A percentile compares a stretch with the other conserved stretches of the same genome.
These are phyloP conservation scores for Tetraneura akinire DNA, from an alignment of 1,140 invertebrate species.

Conservation along the genomic window DNA sequence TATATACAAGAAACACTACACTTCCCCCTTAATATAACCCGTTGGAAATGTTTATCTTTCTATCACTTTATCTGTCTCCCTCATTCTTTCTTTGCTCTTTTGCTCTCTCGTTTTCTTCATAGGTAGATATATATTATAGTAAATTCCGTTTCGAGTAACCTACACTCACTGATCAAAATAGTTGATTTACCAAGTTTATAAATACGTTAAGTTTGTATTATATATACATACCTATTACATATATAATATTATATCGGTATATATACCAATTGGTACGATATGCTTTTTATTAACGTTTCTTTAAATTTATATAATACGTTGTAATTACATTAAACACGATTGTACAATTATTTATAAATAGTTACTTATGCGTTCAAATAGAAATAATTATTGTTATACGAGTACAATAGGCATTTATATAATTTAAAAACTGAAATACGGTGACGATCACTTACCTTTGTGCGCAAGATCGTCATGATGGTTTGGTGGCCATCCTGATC, in stretches of 20 bases:
- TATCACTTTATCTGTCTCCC: background rate
- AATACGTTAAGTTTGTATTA: too few relatives aligned
- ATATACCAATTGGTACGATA: too few relatives aligned
- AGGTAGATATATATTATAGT: background rate
- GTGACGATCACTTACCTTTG: conserved; percentile 12
- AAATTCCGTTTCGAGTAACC: conserved; percentile 8
- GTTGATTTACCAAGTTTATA: background rate
- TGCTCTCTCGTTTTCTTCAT: background rate
- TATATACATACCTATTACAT: background rate
- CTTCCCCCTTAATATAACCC: conserved; percentile 8
- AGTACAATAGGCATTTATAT: background rate
- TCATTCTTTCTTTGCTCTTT: background rate
- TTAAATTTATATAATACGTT: too few relatives aligned
- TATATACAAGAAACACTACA: conserved; percentile 39
- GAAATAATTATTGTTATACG: background rate
- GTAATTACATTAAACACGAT: too few relatives aligned
- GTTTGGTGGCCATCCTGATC: conserved; percentile 27
- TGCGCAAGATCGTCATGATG: conserved; percentile 46
- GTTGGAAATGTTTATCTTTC: conserved; percentile 1
- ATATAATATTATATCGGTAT: background rate
- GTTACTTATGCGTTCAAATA: too few relatives aligned
- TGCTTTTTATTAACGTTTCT: background rate
- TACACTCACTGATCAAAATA: background rate
- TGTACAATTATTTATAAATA: too few relatives aligned
- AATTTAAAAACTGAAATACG: background rate